Conservation (phyloP, 2,888 invertebrate species). For the Pollenia angustigena region DNA sequence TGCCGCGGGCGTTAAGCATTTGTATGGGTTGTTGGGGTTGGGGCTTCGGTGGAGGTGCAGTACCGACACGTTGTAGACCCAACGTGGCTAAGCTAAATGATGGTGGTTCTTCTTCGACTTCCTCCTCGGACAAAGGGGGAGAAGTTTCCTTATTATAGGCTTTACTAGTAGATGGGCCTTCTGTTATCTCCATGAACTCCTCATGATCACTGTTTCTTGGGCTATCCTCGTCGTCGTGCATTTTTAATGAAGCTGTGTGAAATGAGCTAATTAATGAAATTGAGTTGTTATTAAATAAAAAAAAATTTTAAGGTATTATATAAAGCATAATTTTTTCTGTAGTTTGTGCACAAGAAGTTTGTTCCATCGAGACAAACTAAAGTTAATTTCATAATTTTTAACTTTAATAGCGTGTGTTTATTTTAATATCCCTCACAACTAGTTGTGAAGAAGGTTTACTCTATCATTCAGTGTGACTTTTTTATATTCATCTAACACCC, state of each 20-base stretch:
- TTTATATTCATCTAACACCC: no score
- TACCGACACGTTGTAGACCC: slow-evolving; percentile 92
- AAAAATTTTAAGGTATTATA: no score
- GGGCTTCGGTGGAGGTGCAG: slow-evolving; percentile 89
- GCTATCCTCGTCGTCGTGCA: slow-evolving; percentile 68
- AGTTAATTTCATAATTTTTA: no score
- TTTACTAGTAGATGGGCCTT: slow-evolving; percentile 41
- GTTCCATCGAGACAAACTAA: not conserved
- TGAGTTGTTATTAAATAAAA: not conserved
- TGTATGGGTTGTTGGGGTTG: slow-evolving; percentile 90
- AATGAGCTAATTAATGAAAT: slow-evolving; percentile 8
- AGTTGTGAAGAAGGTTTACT: no score
- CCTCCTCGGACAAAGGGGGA: slow-evolving; percentile 83
- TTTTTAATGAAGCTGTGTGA: slow-evolving; percentile 35
- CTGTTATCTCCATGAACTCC: slow-evolving; percentile 12
- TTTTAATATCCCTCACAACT: no score
- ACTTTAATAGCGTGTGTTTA: no score
- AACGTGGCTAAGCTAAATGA: slow-evolving; percentile 92
- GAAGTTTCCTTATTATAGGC: slow-evolving; percentile 52
- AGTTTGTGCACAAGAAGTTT: slow-evolving; percentile 38
- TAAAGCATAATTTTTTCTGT: not conserved
- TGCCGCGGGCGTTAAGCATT: slow-evolving; percentile 92
- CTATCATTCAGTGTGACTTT: no score
- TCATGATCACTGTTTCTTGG: slow-evolving; percentile 24
- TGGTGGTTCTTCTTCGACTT: slow-evolving; percentile 89